A percentile compares a stretch with the other conserved stretches of the same genome.
phyloP scores from a whole-genome alignment of 1,140 invertebrate genomes.

The Planococcus citri region DNA sequence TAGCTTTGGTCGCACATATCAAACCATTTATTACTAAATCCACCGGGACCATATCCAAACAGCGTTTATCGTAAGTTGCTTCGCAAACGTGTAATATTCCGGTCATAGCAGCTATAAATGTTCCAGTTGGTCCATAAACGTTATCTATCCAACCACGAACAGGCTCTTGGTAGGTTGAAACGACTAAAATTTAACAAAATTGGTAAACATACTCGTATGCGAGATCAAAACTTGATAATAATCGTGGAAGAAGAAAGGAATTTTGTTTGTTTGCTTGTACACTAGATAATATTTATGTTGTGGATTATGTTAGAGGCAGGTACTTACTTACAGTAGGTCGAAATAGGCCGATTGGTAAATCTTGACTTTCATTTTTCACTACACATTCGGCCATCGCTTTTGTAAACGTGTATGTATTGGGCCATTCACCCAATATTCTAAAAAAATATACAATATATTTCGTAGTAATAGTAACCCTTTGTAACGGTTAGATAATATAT shows the following conservation, averaged over 20 bases:
- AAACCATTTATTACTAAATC: conserved; percentile 75
- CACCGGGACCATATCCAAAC: conserved; percentile 73
- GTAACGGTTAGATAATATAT: no score
- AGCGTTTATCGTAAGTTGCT: conserved; percentile 28
- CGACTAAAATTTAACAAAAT: conserved; percentile 56
- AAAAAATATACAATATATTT: no score
- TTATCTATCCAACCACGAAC: conserved; percentile 73
- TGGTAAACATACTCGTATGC: no score
- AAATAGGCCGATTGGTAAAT: conserved; percentile 60
- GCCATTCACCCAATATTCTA: conserved; percentile 48
- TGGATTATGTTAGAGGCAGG: background rate
- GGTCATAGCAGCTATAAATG: conserved; percentile 42
- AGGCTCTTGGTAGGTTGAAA: conserved; percentile 67
- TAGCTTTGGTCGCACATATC: no score
- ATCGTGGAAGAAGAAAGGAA: no score
- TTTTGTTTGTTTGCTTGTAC: no score
- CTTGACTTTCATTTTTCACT: no score
- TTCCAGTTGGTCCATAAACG: conserved; percentile 62
- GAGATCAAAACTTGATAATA: no score
- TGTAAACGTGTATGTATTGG: conserved; percentile 75
- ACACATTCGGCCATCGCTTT: conserved; percentile 69
- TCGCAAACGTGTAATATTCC: conserved; percentile 53
- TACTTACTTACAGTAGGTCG: conserved; percentile 56
- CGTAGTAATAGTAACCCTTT: no score
- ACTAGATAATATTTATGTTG: no score